phyloP scores from a whole-genome alignment of 2,797 vertebrate genomes.

The Melanotaenia nigrans region DNA sequence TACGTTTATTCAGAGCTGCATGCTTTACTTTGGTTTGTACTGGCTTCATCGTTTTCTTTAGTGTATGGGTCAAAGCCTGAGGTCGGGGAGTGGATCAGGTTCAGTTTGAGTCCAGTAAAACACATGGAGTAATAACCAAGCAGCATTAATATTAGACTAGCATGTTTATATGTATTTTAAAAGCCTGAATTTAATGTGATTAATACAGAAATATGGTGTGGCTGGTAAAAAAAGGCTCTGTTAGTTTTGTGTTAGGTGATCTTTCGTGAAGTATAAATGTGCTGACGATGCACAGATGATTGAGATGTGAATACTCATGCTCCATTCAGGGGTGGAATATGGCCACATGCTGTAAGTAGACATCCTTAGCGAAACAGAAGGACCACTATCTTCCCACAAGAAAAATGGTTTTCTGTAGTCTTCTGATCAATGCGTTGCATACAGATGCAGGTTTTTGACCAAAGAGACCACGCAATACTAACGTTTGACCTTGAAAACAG shows the following conservation, averaged over 20 bases:
- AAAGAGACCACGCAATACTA: background rate
- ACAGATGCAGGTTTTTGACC: background rate
- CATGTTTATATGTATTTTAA: background rate
- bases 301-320: background rate
- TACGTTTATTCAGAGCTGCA: background rate
- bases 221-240: too few species aligned
- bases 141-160: background rate
- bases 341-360: background rate
- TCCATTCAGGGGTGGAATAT: too few species aligned
- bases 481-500: background rate
- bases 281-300: background rate
- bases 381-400: background rate
- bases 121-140: background rate
- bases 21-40: background rate
- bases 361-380: constrained; percentile 1
- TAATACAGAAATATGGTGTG: background rate
- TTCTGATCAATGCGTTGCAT: background rate
- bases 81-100: background rate
- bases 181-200: background rate
- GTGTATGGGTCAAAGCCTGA: background rate
- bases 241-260: too few species aligned
- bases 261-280: background rate
- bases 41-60: background rate
- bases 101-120: too few species aligned
- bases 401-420: background rate